Evolutionary conservation across 2,797 vertebrate species (phyloP).

Genomic region (Peromyscus attwateri): DNA sequence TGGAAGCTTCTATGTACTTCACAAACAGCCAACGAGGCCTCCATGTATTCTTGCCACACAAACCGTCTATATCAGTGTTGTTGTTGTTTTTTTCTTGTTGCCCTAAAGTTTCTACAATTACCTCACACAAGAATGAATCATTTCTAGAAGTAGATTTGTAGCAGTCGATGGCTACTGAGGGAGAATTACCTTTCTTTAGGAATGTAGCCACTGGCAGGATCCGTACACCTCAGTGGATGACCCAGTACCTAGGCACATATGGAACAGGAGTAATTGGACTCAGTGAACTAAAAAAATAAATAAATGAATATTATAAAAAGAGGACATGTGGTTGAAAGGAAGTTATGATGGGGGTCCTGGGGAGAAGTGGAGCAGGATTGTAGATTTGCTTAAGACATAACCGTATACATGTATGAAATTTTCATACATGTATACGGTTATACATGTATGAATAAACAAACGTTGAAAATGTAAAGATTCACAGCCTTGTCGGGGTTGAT

Average conservation of each 20-base stretch:
- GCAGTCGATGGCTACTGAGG: neutral
- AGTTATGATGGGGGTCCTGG: neutral
- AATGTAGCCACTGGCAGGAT: neutral
- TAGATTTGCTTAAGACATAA: neutral
- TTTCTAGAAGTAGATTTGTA: conserved; percentile 50
- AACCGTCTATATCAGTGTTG: neutral
- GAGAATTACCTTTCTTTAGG: neutral
- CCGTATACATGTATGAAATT: neutral
- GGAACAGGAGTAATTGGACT: neutral
- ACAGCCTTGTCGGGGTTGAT: conserved; percentile 42
- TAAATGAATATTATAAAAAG: neutral
- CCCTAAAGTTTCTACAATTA: conserved; percentile 66
- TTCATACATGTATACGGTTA: too few species aligned
- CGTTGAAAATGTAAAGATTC: neutral
- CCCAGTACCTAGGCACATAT: neutral
- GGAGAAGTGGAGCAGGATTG: neutral
- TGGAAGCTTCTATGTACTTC: conserved; percentile 26
- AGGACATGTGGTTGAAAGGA: neutral
- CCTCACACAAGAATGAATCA: conserved; percentile 58
- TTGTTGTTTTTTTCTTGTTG: conserved; percentile 49
- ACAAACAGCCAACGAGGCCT: neutral
- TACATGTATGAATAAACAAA: neutral
- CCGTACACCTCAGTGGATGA: neutral
- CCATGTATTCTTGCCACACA: conserved; percentile 52
- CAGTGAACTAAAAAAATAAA: neutral